A percentile compares a stretch with the other conserved stretches of the same genome.
Evolutionary conservation across 2,888 invertebrate genomes (phyloP).

Genomic region (Scaptomyza reducta): DNA sequence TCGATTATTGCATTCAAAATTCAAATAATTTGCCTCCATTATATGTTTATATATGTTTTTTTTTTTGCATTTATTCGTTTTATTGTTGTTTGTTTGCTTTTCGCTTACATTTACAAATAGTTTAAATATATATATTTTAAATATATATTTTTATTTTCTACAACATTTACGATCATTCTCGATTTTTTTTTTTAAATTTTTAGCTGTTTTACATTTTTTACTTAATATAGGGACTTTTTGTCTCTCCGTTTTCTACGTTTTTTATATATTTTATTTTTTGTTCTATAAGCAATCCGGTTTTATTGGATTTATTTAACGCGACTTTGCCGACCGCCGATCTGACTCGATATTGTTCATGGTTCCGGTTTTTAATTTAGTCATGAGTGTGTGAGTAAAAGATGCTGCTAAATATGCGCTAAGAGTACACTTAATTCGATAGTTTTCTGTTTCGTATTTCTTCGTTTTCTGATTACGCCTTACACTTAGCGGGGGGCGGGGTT

Average conservation of each 20-base stretch:
- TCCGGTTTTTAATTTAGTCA: conserved; percentile 62
- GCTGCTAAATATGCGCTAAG: conserved; percentile 78
- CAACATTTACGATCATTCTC: conserved; percentile 73
- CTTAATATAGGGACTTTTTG: conserved; percentile 69
- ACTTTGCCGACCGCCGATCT: conserved; percentile 20
- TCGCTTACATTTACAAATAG: conserved; percentile 76
- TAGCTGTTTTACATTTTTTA: conserved; percentile 65
- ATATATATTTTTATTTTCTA: conserved; percentile 66
- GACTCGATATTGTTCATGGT: conserved; percentile 41
- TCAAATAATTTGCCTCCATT: neutral
- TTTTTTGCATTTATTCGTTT: conserved; percentile 67
- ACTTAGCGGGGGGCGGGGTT: conserved; percentile 44
- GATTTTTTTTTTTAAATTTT: conserved; percentile 20
- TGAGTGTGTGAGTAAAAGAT: conserved; percentile 78
- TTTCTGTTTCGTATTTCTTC: conserved; percentile 28
- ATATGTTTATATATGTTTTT: conserved; percentile 1
- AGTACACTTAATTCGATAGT: conserved; percentile 74
- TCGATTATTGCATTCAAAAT: conserved; percentile 15
- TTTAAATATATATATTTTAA: conserved; percentile 62
- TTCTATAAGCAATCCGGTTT: conserved; percentile 72
- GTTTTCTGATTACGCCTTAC: conserved; percentile 58
- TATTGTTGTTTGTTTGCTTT: conserved; percentile 53
- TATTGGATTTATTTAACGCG: conserved; percentile 50
- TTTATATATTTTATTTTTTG: conserved; percentile 20
- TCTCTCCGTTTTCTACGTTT: conserved; percentile 61